Evolutionary conservation across 2,888 invertebrate genomes (phyloP), one percentile per base, ranked within the genome.

Genomic region (Sesamia inferens): DNA sequence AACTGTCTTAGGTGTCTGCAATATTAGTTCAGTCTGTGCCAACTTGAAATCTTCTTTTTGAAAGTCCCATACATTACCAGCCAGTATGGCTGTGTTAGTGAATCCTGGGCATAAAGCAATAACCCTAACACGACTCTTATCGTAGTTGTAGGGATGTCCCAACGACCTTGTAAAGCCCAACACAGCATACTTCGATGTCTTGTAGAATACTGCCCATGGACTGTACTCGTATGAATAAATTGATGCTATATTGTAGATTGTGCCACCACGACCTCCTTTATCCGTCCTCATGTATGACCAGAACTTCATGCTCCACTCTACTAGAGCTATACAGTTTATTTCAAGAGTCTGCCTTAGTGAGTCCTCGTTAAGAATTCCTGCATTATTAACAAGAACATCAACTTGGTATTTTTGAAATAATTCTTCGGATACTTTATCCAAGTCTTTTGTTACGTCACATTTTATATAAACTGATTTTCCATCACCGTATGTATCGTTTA

Each of bases 191-290:
- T 89, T 87, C 0, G 89, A 85, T 7, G 88, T 74, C 65, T 82
- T 83, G 58, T 87, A 89, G 61, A 19, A 73, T 5, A 80, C 67
- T 13, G 19, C 6, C 63, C 58, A 85, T 22, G 85, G 85, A 47
- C 31, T 75, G 39, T 44, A 62, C 8, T 69, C 39, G 51, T 55
- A 92, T 0, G 97, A 97, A 74, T 96, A 94, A 19, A 97, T 94
- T 1, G 97, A 97, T 2, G 97, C 94, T 55, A 97, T 91, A 87
- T 97, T 97, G 24, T 97, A 93, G 63, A 97, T 95, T 5, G 96
- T 94, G 6, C 97, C 97, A 6, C 97, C 97, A 58, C 90, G 88
- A 0, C 96, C 97, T 2, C 96, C 94, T 44, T 93, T 94, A 79
- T 96, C 94, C 67, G 90, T 94, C n/a, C 96, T 93, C 96, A 97